Percentiles rank a stretch among this genome's conserved stretches.
Conservation (phyloP, 2,797 vertebrate species). For the Halcyon chelicuti region DNA sequence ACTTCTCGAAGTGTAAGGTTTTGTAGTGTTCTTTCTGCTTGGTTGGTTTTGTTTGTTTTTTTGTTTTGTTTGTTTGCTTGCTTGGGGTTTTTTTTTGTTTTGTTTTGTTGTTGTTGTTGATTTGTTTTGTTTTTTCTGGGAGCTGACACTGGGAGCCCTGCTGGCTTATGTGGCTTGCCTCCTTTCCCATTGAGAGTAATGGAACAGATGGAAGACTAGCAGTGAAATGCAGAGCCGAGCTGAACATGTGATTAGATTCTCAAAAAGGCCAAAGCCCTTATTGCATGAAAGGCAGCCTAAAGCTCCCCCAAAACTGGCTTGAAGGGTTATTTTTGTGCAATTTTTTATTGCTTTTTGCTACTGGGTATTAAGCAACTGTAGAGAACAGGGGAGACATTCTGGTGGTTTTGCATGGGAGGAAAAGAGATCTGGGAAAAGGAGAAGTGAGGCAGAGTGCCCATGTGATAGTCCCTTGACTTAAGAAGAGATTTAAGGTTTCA, state of each 20-base stretch:
- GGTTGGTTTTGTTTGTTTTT: too few species aligned
- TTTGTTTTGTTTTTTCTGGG: not conserved
- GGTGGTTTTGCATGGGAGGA: not conserved
- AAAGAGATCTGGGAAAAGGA: not conserved
- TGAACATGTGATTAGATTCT: conserved; percentile 19
- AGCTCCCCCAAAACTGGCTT: not conserved
- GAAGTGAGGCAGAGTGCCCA: not conserved
- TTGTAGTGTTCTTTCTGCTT: not conserved
- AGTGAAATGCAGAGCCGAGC: not conserved
- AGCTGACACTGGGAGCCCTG: not conserved
- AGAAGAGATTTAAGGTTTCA: not conserved
- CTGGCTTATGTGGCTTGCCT: not conserved
- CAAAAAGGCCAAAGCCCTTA: conserved; percentile 28
- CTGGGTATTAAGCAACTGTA: not conserved
- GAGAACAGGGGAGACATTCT: not conserved
- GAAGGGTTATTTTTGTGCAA: not conserved
- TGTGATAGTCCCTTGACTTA: conserved; percentile 1
- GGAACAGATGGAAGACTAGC: conserved; percentile 14
- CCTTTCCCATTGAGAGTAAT: not conserved
- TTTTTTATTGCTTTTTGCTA: not conserved
- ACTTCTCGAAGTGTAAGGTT: not conserved
- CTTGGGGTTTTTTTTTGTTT: not conserved
- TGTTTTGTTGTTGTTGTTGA: too few species aligned
- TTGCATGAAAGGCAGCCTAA: conserved; percentile 21
- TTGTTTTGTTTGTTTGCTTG: not conserved